A percentile compares a stretch with the other conserved stretches of the same genome.
These are phyloP conservation scores for Xanthia icteritia DNA, from an alignment of 2,888 invertebrate genomes.

Conservation along the genomic window DNA sequence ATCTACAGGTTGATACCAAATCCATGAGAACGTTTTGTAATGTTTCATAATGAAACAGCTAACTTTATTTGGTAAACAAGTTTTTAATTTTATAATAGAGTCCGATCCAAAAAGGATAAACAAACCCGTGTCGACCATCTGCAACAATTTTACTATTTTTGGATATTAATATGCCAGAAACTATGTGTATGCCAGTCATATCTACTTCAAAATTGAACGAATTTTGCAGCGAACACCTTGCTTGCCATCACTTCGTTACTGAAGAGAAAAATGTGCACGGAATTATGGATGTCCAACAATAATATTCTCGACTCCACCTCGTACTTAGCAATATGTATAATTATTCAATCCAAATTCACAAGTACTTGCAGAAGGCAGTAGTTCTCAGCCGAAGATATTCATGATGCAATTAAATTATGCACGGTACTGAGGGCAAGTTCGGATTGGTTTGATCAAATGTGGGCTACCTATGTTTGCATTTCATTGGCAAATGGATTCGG, in stretches of 20 bases:
- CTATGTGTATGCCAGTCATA: neutral
- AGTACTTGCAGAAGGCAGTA: conserved; percentile 54
- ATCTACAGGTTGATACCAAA: conserved; percentile 40
- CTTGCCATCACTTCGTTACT: neutral
- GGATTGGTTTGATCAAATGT: conserved; percentile 73
- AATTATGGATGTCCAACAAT: neutral
- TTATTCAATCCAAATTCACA: conserved; percentile 48
- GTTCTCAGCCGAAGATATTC: conserved; percentile 67
- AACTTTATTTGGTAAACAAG: neutral
- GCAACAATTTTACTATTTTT: neutral
- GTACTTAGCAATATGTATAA: conserved; percentile 8
- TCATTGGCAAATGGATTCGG: conserved; percentile 79
- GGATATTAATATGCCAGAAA: neutral
- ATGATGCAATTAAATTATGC: conserved; percentile 74
- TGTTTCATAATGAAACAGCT: conserved; percentile 1
- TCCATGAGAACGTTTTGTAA: neutral
- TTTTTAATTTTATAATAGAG: neutral
- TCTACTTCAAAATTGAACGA: neutral
- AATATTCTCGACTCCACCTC: neutral
- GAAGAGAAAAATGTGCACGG: neutral
- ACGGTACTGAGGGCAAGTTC: conserved; percentile 66
- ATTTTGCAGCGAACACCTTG: neutral
- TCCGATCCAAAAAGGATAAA: neutral
- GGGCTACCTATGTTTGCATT: conserved; percentile 78
- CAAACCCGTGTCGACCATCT: neutral